Base-by-base conservation (phyloP, 2,113 vertebrate genomes). In the Empidonax alnorum region DNA sequence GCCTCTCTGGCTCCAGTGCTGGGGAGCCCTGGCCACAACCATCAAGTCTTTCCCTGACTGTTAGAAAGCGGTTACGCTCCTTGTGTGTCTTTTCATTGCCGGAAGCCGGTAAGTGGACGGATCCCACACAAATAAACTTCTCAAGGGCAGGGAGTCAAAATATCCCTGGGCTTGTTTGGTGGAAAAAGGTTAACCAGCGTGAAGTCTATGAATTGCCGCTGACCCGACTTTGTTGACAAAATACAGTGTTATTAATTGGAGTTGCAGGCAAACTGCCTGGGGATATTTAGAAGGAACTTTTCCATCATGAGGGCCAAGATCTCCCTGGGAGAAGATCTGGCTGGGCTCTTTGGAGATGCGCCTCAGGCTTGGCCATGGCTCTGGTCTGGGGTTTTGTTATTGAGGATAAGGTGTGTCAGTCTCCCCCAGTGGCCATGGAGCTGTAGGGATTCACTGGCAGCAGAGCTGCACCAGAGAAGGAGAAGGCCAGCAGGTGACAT, bases 41-140 rank as follows among this genome's bases (percentile, higher is more conserved):
- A n/a, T 78, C 12, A 30, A 49, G 33, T 74, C 52, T 78, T 92
- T 94, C 24, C 68, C 37, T 17, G 16, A 7, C 47, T 86, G 13
- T 81, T 92, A 81, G 86, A 77, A 74, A 96, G 84, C 6, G 1
- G 46, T 87, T 87, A 18, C 0, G 0, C 30, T 91, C 61, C 25
- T 84, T 31, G 52, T 2, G 2, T 58, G 33, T 78, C 72, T 90
- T 92, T 84, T 74, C 56, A 27, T 78, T 94, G 35, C 86, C 15
- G 3, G 93, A 92, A 94, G 84, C 80, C 81, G 73, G 35, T 84
- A 78, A 90, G 77, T 78, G 73, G 74, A 89, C 2, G 1, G 39
- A 72, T 90, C 73, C 83, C 84, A 63, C 47, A 78, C 86, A 94
- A 94, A 94, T 95, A 94, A 92, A 94, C 91, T 93, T 89, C 83